Conservation (phyloP, 2,113 vertebrate genomes). For the Clinocottus analis region DNA sequence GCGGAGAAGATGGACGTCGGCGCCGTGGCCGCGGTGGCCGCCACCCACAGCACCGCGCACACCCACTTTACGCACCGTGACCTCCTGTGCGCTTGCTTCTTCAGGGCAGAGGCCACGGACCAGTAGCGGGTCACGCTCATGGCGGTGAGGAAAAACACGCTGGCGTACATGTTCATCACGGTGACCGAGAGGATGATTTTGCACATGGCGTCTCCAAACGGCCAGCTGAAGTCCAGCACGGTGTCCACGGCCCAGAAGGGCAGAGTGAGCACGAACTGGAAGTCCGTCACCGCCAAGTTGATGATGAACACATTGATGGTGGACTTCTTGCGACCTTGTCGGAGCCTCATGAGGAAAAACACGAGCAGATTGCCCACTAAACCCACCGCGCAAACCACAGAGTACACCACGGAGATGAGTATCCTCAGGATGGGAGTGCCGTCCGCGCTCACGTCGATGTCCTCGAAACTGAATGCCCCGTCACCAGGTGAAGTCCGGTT, state of each 20-base stretch:
- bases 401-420: slow-evolving; percentile 81
- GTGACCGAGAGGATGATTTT: slow-evolving; percentile 83
- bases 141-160: slow-evolving; percentile 84
- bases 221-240: slow-evolving; percentile 85
- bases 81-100: slow-evolving; percentile 55
- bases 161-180: slow-evolving; percentile 86
- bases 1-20: slow-evolving; percentile 81
- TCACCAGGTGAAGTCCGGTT: slow-evolving; percentile 68
- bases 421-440: slow-evolving; percentile 77
- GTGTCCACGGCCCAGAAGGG: slow-evolving; percentile 87
- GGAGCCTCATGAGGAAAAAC: slow-evolving; percentile 80
- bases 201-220: slow-evolving; percentile 84
- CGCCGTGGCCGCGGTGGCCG: slow-evolving; percentile 73
- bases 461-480: slow-evolving; percentile 69
- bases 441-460: slow-evolving; percentile 76
- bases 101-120: slow-evolving; percentile 75
- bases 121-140: slow-evolving; percentile 85
- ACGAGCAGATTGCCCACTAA: slow-evolving; percentile 82
- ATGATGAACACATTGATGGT: slow-evolving; percentile 83
- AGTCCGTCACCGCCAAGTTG: slow-evolving; percentile 78
- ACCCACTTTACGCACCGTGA: slow-evolving; percentile 73
- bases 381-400: slow-evolving; percentile 80
- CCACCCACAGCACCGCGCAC: slow-evolving; percentile 80
- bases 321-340: slow-evolving; percentile 77
- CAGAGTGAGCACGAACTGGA: slow-evolving; percentile 63